Evolutionary conservation across 2,113 vertebrate genomes (phyloP).

Genomic region (Neofelis nebulosa): DNA sequence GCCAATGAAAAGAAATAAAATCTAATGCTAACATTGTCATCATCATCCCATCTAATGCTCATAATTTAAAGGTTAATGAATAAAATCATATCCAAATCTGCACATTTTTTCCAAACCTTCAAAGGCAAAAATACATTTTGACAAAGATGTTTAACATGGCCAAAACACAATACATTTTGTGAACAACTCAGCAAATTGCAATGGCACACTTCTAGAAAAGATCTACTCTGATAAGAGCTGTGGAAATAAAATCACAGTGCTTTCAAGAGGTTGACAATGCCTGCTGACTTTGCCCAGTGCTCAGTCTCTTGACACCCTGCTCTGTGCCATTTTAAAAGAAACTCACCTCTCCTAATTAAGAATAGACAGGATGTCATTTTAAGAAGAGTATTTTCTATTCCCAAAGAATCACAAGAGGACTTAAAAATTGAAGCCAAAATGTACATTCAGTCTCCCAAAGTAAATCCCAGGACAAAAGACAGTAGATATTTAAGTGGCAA

Average conservation of each 20-base stretch:
- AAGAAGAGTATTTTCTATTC: slow-evolving; percentile 33
- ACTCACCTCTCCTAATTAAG: slow-evolving; percentile 15
- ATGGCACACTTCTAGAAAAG: background rate
- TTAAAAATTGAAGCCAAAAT: slow-evolving; percentile 30
- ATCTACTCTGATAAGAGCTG: background rate
- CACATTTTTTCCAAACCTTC: background rate
- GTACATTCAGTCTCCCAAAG: background rate
- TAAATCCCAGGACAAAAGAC: slow-evolving; percentile 24
- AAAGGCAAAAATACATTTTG: background rate
- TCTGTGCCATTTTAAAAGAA: slow-evolving; percentile 23
- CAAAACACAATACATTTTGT: background rate
- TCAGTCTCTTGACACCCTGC: background rate
- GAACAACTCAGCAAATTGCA: background rate
- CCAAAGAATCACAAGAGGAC: background rate
- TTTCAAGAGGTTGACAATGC: background rate
- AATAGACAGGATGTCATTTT: background rate
- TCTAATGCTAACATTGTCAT: background rate
- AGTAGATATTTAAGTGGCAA: background rate
- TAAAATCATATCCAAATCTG: background rate
- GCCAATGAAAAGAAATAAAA: background rate
- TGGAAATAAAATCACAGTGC: background rate
- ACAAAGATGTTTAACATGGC: background rate
- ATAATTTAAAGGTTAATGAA: background rate
- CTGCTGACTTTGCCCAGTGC: background rate
- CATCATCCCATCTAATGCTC: background rate